phyloP scores from a whole-genome alignment of 1,140 invertebrate genomes.

The Drosophila simulans region DNA sequence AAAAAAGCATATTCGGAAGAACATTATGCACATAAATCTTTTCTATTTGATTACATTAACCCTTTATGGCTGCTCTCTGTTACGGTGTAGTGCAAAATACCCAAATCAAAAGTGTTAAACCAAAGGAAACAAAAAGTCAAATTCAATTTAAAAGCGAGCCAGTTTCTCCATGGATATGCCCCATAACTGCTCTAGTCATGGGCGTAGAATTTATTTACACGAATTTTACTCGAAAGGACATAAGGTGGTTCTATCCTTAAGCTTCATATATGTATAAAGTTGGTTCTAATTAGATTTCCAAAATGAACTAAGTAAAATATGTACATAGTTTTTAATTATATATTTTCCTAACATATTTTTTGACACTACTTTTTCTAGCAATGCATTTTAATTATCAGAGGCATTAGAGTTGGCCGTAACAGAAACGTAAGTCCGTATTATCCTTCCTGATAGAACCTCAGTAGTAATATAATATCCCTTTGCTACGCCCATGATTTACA shows the following conservation, averaged over 20 bases:
- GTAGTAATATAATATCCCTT: background rate
- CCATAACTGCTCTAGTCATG: background rate
- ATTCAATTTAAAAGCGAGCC: conserved; percentile 52
- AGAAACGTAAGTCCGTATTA: too few species aligned
- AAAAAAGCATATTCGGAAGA: conserved; percentile 29
- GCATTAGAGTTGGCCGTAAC: too few species aligned
- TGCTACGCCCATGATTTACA: conserved; percentile 8
- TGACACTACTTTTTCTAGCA: too few species aligned
- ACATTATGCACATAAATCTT: conserved; percentile 54
- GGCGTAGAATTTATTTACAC: background rate
- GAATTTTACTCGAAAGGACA: background rate
- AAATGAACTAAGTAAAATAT: too few species aligned
- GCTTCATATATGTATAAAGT: background rate
- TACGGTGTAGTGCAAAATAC: conserved; percentile 40
- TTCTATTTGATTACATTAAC: conserved; percentile 58
- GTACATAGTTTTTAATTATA: too few species aligned
- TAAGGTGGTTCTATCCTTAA: background rate
- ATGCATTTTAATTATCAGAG: too few species aligned
- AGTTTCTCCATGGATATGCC: conserved; percentile 21
- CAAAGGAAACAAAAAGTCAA: conserved; percentile 49
- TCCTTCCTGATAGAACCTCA: too few species aligned
- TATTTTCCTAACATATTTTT: too few species aligned
- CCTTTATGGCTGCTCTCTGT: conserved; percentile 18
- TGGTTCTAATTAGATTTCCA: background rate
- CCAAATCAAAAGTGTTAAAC: conserved; percentile 62